phyloP scores from a whole-genome alignment of 2,113 vertebrate species.

The Boleophthalmus pectinirostris region DNA sequence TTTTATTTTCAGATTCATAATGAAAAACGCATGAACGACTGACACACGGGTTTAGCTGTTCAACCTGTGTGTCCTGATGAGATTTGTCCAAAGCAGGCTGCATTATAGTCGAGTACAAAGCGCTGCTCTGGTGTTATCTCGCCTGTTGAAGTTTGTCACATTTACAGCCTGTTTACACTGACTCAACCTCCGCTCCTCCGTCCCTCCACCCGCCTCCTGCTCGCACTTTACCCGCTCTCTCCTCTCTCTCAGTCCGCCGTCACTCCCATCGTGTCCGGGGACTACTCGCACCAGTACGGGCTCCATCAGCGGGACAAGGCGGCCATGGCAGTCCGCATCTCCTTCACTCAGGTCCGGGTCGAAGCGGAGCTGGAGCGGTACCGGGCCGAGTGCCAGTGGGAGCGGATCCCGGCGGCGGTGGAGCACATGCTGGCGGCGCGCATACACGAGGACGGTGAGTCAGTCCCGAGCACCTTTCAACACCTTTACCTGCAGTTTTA shows the following conservation, averaged over 20 bases:
- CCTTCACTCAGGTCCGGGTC: conserved; percentile 76
- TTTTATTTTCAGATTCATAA: too few relatives aligned
- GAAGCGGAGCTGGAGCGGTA: conserved; percentile 77
- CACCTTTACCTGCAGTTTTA: too few relatives aligned
- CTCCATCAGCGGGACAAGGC: conserved; percentile 67
- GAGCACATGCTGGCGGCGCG: conserved; percentile 72
- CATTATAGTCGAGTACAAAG: not conserved
- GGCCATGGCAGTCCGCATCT: conserved; percentile 74
- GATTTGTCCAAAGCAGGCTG: not conserved
- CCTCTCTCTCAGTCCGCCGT: conserved; percentile 68
- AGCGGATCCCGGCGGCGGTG: conserved; percentile 69
- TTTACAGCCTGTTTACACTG: conserved; percentile 7
- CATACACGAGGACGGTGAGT: conserved; percentile 80
- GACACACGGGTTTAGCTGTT: not conserved
- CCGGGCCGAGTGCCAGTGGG: conserved; percentile 80
- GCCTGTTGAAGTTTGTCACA: conserved; percentile 6
- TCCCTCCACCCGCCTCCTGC: conserved; percentile 2
- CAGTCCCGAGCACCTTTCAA: too few relatives aligned
- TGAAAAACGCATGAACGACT: too few relatives aligned
- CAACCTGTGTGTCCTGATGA: not conserved
- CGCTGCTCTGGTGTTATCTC: not conserved
- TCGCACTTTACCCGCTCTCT: conserved; percentile 41
- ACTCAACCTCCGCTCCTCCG: not conserved
- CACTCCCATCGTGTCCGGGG: conserved; percentile 73
- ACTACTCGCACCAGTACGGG: conserved; percentile 60